phyloP scores from a whole-genome alignment of 2,888 invertebrate species.

The Litoditis marina region DNA sequence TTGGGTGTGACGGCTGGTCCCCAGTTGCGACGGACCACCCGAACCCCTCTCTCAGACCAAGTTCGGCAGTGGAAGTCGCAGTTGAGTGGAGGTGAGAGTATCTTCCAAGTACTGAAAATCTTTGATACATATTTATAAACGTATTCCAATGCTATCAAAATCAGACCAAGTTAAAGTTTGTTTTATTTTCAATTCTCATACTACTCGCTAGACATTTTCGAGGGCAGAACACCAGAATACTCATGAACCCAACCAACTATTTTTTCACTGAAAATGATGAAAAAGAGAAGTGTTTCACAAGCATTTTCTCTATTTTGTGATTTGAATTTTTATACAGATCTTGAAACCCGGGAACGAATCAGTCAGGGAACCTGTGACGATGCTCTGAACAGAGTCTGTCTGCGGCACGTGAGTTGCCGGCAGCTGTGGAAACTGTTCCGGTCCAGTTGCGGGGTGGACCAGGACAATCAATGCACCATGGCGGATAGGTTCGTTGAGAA shows the following conservation, averaged over 20 bases:
- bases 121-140: too few relatives aligned
- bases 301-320: too few relatives aligned
- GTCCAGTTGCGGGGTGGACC: slow-evolving; percentile 55
- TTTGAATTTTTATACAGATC: slow-evolving; percentile 4
- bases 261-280: background rate
- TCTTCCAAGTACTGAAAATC: too few relatives aligned
- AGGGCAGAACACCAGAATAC: too few relatives aligned
- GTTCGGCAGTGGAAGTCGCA: slow-evolving; percentile 37
- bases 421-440: slow-evolving; percentile 59
- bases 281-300: too few relatives aligned
- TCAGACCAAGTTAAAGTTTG: too few relatives aligned
- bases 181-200: too few relatives aligned
- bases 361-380: slow-evolving; percentile 46
- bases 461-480: slow-evolving; percentile 58
- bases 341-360: slow-evolving; percentile 22
- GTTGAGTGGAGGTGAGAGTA: slow-evolving; percentile 29
- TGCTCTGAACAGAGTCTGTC: slow-evolving; percentile 55
- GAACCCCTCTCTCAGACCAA: slow-evolving; percentile 33
- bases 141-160: too few relatives aligned
- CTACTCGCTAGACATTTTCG: too few relatives aligned
- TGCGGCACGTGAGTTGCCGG: slow-evolving; percentile 55
- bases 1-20: too few relatives aligned
- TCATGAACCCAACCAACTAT: background rate
- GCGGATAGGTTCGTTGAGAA: slow-evolving; percentile 34
- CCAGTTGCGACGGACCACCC: slow-evolving; percentile 27